Base-by-base conservation (phyloP, 1,140 invertebrate species). In the Holotrichia oblita region DNA sequence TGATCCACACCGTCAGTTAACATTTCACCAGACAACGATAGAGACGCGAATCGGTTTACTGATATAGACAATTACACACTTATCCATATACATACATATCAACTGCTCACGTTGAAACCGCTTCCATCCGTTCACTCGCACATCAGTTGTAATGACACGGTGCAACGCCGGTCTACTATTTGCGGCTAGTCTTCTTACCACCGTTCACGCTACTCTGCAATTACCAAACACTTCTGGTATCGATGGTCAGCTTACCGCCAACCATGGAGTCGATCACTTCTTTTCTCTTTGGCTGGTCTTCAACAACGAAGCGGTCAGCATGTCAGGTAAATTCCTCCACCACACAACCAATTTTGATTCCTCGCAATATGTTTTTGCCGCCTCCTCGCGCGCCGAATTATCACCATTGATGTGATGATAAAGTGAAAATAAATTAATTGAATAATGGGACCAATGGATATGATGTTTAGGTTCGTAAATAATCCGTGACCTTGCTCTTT, bases 251-350 rank as follows among this genome's bases (percentile, higher is more conserved):
- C 84, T 89, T 24, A 88, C 88, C 4, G 88, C 87, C 76, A 86
- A 87, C 40, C 84, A 87, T 4, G 83, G 85, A 22, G 88, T 89
- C 73, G 89, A 89, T 81, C 85, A 88, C 77, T 90, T 90, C 84
- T 89, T 90, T 83, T 88, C 87, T 6, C 84, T 89, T 14, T 90
- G 89, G 89, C 83, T 89, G 79, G 88, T 89, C 74, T 89, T 89
- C 82, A 88, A 89, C 82, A 88, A 88, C 81, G 88, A 89, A 78
- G 88, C 89, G 78, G 86, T 89, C 77, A 82, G 85, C 79, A 88
- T 87, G 81, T 89, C 89, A 85, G 88, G 89, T 89, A 84, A 82
- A 69, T 69, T 69, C 22, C 61, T 69, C 22, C 14, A 22, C 22
- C 61, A 69, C 20, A 27, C 10, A 12, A 12, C 22, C 61, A 27